Evolutionary conservation across 2,888 invertebrate genomes (phyloP).

Genomic region (Dryococelus australis): DNA sequence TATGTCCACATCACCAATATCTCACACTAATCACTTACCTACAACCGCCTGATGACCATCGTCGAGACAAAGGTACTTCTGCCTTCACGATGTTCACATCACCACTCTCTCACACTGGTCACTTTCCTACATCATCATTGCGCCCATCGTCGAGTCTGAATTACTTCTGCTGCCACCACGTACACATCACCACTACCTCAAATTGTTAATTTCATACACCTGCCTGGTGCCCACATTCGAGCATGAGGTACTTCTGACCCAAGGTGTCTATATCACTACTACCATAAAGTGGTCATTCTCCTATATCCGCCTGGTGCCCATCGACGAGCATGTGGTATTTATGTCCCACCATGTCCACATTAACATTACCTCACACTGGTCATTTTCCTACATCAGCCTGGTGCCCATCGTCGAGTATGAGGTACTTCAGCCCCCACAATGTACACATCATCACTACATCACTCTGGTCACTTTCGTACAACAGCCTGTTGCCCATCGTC

Average conservation of each 20-base stretch:
- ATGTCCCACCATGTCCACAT: constrained; percentile 78
- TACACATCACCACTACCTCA: constrained; percentile 95
- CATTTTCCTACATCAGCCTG: too few relatives aligned
- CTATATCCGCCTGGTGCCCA: constrained; percentile 97
- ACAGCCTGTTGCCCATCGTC: too few relatives aligned
- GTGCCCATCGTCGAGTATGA: too few relatives aligned
- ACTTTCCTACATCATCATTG: too few relatives aligned
- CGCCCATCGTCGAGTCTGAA: background rate
- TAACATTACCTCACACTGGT: constrained; percentile 56
- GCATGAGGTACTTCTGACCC: constrained; percentile 71
- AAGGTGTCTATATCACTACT: constrained; percentile 90
- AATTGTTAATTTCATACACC: constrained; percentile 98
- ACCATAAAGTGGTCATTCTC: constrained; percentile 95
- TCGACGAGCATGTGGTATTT: constrained; percentile 91
- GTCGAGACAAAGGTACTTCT: constrained; percentile 51
- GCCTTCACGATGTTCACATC: constrained; percentile 52
- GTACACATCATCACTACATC: too few relatives aligned
- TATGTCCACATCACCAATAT: too few relatives aligned
- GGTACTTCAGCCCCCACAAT: too few relatives aligned
- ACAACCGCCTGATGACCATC: too few relatives aligned
- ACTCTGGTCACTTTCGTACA: too few relatives aligned
- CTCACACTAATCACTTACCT: too few relatives aligned
- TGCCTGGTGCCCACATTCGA: constrained; percentile 99
- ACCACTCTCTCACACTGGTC: too few relatives aligned
- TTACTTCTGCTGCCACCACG: constrained; percentile 60